phyloP scores from a whole-genome alignment of 2,113 vertebrate species.

The Tringa solitaria region DNA sequence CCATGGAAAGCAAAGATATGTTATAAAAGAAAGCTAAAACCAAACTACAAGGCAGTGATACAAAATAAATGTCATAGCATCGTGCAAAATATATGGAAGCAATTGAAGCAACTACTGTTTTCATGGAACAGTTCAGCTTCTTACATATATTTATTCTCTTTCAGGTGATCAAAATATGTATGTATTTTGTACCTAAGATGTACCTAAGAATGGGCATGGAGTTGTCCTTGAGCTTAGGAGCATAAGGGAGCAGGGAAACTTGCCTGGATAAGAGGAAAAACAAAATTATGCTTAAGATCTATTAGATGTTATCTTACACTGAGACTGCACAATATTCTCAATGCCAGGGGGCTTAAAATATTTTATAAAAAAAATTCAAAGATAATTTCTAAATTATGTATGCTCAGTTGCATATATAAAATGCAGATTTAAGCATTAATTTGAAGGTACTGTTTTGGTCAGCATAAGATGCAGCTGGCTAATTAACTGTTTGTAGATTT shows the following conservation, averaged over 20 bases:
- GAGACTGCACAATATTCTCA: neutral
- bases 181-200: too few species aligned
- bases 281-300: neutral
- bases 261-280: neutral
- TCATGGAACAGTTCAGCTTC: neutral
- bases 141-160: neutral
- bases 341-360: neutral
- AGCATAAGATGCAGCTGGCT: neutral
- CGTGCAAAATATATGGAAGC: neutral
- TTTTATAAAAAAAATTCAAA: neutral
- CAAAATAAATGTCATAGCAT: neutral
- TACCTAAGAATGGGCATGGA: neutral
- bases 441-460: neutral
- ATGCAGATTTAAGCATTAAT: neutral
- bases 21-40: slow-evolving; percentile 11
- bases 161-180: neutral
- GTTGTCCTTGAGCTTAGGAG: neutral
- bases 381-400: neutral
- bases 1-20: neutral
- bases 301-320: neutral
- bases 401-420: neutral
- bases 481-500: neutral
- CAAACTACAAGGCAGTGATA: neutral
- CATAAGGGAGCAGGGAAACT: neutral
- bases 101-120: neutral